These are phyloP conservation scores for Tenualosa thibaudeaui DNA, from an alignment of 2,797 vertebrate species.

Conservation along the genomic window DNA sequence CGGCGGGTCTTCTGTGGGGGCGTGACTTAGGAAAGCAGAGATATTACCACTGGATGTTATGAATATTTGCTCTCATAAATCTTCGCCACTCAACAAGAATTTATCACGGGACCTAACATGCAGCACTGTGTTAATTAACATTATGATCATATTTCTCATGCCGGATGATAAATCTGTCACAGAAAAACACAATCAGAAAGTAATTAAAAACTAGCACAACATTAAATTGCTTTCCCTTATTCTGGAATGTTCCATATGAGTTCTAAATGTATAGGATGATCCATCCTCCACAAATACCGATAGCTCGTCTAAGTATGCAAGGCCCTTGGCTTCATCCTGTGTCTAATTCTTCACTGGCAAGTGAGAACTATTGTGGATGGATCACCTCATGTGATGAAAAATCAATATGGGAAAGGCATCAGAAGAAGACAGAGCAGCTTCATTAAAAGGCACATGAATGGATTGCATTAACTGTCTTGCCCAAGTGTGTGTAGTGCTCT, in stretches of 20 bases:
- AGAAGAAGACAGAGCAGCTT: neutral
- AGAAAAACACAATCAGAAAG: constrained; percentile 9
- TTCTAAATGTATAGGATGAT: neutral
- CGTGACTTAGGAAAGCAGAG: neutral
- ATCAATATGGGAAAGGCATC: neutral
- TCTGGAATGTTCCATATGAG: neutral
- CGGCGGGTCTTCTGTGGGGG: neutral
- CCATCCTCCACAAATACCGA: neutral
- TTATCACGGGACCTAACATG: neutral
- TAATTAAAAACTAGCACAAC: constrained; percentile 8
- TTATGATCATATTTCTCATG: neutral
- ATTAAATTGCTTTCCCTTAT: constrained; percentile 10
- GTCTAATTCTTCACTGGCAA: neutral
- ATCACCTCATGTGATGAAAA: too few relatives aligned
- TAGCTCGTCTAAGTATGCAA: neutral
- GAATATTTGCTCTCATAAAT: neutral
- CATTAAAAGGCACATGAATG: neutral
- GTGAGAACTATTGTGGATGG: too few relatives aligned
- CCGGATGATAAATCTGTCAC: neutral
- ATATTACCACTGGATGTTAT: neutral
- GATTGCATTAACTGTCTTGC: neutral
- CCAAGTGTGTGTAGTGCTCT: neutral
- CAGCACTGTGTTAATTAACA: neutral
- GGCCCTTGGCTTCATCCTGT: neutral
- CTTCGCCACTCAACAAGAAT: neutral